phyloP scores from a whole-genome alignment of 2,797 vertebrate genomes.

The Zalophus californianus region DNA sequence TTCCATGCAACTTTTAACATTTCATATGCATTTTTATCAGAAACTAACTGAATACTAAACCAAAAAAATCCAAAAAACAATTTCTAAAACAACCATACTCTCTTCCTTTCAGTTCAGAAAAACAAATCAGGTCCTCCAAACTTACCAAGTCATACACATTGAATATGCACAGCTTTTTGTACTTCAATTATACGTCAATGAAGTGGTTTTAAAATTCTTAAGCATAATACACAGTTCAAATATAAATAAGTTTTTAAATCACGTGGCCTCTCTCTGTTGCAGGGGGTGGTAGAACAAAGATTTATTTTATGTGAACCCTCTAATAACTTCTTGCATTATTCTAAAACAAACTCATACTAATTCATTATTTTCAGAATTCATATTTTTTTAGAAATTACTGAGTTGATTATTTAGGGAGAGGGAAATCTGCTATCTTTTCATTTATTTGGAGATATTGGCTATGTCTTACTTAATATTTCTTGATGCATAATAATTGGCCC shows the following conservation, averaged over 20 bases:
- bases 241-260: background rate
- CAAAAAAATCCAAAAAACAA: background rate
- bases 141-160: background rate
- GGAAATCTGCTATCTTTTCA: background rate
- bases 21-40: background rate
- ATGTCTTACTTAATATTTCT: constrained; percentile 1
- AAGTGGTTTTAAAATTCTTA: background rate
- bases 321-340: background rate
- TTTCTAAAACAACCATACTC: background rate
- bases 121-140: background rate
- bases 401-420: background rate
- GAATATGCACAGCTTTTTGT: background rate
- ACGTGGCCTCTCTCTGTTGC: background rate
- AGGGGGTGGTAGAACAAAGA: background rate
- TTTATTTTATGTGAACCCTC: background rate
- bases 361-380: constrained; percentile 34
- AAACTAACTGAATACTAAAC: constrained; percentile 18
- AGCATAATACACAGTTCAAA: background rate
- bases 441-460: background rate
- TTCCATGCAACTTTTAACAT: background rate
- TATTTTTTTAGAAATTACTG: background rate
- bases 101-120: background rate
- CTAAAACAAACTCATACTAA: background rate
- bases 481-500: background rate
- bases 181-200: background rate